Evolutionary conservation across 2,113 vertebrate genomes (phyloP).

Genomic region (Peromyscus maniculatus): DNA sequence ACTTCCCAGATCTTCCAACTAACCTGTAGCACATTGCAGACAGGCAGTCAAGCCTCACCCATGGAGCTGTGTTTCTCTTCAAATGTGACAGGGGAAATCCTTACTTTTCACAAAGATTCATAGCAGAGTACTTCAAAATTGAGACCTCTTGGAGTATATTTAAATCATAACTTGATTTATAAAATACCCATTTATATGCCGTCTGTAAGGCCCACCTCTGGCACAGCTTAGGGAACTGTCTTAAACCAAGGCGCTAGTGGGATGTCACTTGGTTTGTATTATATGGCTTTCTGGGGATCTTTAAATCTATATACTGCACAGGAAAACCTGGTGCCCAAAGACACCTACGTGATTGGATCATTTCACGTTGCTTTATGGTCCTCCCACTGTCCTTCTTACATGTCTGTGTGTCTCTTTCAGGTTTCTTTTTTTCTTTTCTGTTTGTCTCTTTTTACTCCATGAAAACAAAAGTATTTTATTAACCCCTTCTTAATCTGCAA

Average conservation of each 20-base stretch:
- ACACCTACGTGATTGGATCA: neutral
- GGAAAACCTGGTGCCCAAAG: neutral
- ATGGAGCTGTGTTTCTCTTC: neutral
- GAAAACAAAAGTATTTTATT: neutral
- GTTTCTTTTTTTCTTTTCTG: neutral
- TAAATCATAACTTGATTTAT: slow-evolving; percentile 58
- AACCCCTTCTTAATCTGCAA: neutral
- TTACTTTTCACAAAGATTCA: slow-evolving; percentile 43
- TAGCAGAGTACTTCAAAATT: slow-evolving; percentile 23
- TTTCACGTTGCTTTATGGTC: accelerated
- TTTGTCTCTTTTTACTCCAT: neutral
- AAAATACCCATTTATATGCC: slow-evolving; percentile 28
- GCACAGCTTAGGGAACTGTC: neutral
- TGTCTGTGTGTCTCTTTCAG: neutral
- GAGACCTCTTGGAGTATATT: slow-evolving; percentile 49
- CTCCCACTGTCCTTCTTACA: neutral
- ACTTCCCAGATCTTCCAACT: accelerated
- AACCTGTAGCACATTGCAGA: neutral
- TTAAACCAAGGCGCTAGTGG: neutral
- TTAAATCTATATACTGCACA: neutral
- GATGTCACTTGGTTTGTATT: neutral
- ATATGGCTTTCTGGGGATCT: slow-evolving; percentile 28
- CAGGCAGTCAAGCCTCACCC: neutral
- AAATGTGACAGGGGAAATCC: neutral
- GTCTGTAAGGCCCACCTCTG: neutral